Evolutionary conservation across 2,797 vertebrate species (phyloP).

Genomic region (Vireo griseus): DNA sequence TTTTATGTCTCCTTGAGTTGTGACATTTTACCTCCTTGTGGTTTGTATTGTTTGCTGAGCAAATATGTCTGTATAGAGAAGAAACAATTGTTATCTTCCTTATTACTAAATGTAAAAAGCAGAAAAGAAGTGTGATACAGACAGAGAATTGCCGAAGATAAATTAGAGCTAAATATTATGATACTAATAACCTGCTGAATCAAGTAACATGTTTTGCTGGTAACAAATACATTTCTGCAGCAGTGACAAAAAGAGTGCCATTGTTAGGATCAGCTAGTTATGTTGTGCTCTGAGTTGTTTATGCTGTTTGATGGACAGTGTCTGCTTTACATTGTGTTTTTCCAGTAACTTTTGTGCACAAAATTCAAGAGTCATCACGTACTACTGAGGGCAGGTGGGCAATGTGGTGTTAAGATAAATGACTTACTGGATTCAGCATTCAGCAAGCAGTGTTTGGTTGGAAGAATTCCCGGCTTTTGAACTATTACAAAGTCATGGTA

Average conservation of each 20-base stretch:
- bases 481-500: not conserved
- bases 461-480: constrained; percentile 28
- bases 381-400: not conserved
- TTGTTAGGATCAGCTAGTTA: not conserved
- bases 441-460: constrained; percentile 15
- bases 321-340: constrained; percentile 13
- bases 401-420: not conserved
- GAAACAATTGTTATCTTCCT: not conserved
- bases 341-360: not conserved
- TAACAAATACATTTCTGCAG: not conserved
- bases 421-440: not conserved
- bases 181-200: not conserved
- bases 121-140: not conserved
- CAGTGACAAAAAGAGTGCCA: not conserved
- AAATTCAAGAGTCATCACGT: not conserved
- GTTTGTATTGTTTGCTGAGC: constrained; percentile 43
- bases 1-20: constrained; percentile 36
- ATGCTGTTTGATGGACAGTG: not conserved
- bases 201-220: not conserved
- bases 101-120: constrained; percentile 9
- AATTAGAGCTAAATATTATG: not conserved
- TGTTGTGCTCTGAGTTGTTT: not conserved
- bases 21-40: constrained; percentile 58
- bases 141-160: not conserved
- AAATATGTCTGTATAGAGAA: not conserved